A percentile compares a stretch with the other conserved stretches of the same genome.
These are phyloP conservation scores for Dendrophyllia cribrosa DNA, from an alignment of 64 coral and sea anemone species.

Conservation along the genomic window DNA sequence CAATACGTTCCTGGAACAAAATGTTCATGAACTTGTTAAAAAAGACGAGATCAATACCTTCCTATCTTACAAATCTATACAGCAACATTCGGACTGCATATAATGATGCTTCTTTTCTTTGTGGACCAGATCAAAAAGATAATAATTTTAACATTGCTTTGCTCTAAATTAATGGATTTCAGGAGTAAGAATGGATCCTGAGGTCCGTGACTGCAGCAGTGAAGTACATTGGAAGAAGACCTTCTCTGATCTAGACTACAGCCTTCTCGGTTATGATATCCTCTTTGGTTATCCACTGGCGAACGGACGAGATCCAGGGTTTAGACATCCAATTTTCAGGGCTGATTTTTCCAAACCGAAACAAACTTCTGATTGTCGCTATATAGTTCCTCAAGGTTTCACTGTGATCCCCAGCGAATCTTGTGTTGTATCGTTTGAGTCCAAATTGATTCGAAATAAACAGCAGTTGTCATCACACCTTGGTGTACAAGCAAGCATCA, in stretches of 20 bases:
- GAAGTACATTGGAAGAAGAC: slow-evolving; percentile 29
- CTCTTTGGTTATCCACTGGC: slow-evolving; percentile 34
- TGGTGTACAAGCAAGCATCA: slow-evolving; percentile 11
- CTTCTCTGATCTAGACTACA: slow-evolving; percentile 46
- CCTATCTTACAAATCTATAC: too few relatives aligned
- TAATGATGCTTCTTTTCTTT: too few relatives aligned
- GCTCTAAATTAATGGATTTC: too few relatives aligned
- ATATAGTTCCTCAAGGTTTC: neutral
- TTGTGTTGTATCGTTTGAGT: slow-evolving; percentile 47
- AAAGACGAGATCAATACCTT: too few relatives aligned
- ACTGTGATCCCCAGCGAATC: slow-evolving; percentile 18
- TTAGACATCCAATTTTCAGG: slow-evolving; percentile 41
- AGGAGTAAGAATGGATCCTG: neutral
- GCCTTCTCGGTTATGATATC: slow-evolving; percentile 45
- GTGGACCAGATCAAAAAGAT: too few relatives aligned
- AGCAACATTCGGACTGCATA: too few relatives aligned
- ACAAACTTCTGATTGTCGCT: slow-evolving; percentile 50
- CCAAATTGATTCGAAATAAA: slow-evolving; percentile 36
- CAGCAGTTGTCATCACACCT: slow-evolving; percentile 21
- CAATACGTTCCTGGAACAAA: too few relatives aligned
- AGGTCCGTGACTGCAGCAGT: neutral
- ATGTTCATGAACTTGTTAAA: too few relatives aligned
- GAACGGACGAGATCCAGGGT: slow-evolving; percentile 21
- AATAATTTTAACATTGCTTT: neutral
- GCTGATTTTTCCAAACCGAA: slow-evolving; percentile 1